Conservation (phyloP, 2,888 invertebrate species). For the Mylabris sibirica region DNA sequence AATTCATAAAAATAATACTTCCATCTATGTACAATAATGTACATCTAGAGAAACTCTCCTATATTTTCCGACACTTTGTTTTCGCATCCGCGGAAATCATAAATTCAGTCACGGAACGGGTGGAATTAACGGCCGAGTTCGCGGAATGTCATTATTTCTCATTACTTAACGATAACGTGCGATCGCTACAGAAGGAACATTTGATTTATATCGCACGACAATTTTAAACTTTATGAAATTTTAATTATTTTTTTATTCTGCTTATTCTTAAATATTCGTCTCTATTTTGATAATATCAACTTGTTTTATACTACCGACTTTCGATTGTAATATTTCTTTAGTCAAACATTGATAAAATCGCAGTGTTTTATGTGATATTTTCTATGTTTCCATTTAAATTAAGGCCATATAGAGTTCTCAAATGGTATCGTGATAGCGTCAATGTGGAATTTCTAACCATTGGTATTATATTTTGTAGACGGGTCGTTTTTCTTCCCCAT, state of each 20-base stretch:
- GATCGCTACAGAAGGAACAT: constrained; percentile 11
- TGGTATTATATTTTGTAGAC: constrained; percentile 23
- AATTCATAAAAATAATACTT: neutral
- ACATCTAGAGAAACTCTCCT: neutral
- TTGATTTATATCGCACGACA: constrained; percentile 2
- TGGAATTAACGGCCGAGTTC: constrained; percentile 13
- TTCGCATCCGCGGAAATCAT: constrained; percentile 11
- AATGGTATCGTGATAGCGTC: constrained; percentile 44
- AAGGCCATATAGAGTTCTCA: constrained; percentile 45
- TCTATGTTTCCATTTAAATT: constrained; percentile 41
- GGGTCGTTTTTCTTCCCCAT: constrained; percentile 12
- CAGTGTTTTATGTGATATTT: constrained; percentile 33
- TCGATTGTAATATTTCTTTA: constrained; percentile 20
- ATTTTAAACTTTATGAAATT: neutral
- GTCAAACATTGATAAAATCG: constrained; percentile 25
- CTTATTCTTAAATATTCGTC: neutral
- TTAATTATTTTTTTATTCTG: neutral
- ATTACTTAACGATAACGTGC: constrained; percentile 14
- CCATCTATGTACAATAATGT: neutral
- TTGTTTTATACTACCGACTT: neutral
- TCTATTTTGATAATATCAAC: neutral
- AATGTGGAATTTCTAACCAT: constrained; percentile 37
- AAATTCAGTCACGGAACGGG: constrained; percentile 14
- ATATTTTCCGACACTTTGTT: neutral
- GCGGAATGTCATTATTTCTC: constrained; percentile 11